Evolutionary conservation across 2,888 invertebrate genomes (phyloP), one percentile per base, ranked within the genome.

Genomic region (Rhopalosiphum nymphaeae): DNA sequence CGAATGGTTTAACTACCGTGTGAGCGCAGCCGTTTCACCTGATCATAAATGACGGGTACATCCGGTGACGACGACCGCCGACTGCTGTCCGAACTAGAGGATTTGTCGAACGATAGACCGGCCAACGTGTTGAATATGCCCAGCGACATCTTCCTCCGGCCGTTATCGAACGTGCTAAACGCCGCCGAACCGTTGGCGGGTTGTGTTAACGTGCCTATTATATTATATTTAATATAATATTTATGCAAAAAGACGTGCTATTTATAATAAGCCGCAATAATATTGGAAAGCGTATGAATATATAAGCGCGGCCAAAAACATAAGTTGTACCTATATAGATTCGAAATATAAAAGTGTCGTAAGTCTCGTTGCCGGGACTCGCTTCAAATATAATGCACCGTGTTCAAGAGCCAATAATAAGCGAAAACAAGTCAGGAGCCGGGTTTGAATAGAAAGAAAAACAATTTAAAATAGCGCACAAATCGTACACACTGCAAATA

Each of bases 11-110:
- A 42, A 78, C 25, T 84, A 53, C 46, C 42, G 56, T 93, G 89
- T 78, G 29, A 9, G 9, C 21, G 36, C 7, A 29, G 26, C n/a
- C 56, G n/a, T 87, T 78, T 90, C 90, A 94, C 94, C 94, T 94
- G 90, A 42, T 91, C 90, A 44, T n/a, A 53, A 29, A 89, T 21
- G 36, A 67, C 29, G 13, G 90, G 29, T 49, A 86, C 53, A 25
- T 94, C 94, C 5, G 94, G 91, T 13, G 94, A 94, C n/a, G 94
- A 94, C 26, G 94, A 94, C 42, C 94, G 57, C 42, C 94, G 25
- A 86, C 94, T 94, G 61, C 91, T 94, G 26, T 94, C 94, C 42
- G 94, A 94, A 86, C 94, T 61, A 67, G 94, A 94, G n/a, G 94
- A 94, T 42, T 94, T 94, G 44, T 94, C 94, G 49, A 94, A 91